Evolutionary conservation across 2,113 vertebrate genomes (phyloP).

Genomic region (Enhydra lutris): DNA sequence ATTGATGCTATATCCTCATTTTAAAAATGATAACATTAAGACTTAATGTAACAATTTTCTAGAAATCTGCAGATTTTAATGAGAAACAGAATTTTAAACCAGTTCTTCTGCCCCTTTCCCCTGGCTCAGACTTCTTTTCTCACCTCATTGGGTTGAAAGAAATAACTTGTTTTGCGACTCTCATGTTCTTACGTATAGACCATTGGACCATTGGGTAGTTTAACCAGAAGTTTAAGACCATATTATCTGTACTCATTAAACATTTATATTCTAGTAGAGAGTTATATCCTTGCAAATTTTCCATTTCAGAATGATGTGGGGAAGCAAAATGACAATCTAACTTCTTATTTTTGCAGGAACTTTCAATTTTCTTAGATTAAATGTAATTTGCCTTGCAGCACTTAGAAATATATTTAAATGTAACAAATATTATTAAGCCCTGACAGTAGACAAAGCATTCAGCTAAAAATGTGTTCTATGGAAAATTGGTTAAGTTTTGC

Average conservation of each 20-base stretch:
- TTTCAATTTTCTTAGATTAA: background rate
- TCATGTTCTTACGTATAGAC: background rate
- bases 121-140: background rate
- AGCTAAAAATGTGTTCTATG: background rate
- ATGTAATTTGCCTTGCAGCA: background rate
- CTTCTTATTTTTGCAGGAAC: background rate
- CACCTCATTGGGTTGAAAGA: background rate
- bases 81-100: background rate
- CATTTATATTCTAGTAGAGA: background rate
- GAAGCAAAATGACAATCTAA: background rate
- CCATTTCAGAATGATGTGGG: background rate
- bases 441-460: slow-evolving; percentile 2
- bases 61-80: background rate
- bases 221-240: background rate
- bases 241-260: background rate
- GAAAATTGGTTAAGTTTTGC: background rate
- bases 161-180: background rate
- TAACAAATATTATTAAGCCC: background rate
- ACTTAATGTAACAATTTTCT: background rate
- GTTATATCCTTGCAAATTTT: background rate
- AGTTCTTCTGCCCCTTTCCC: background rate
- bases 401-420: background rate
- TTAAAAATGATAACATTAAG: background rate
- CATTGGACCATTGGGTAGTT: background rate
- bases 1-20: background rate